Evolutionary conservation across 2,888 invertebrate species (phyloP), one percentile per base, ranked within the genome.

Genomic region (Lepeophtheirus nordmannii): DNA sequence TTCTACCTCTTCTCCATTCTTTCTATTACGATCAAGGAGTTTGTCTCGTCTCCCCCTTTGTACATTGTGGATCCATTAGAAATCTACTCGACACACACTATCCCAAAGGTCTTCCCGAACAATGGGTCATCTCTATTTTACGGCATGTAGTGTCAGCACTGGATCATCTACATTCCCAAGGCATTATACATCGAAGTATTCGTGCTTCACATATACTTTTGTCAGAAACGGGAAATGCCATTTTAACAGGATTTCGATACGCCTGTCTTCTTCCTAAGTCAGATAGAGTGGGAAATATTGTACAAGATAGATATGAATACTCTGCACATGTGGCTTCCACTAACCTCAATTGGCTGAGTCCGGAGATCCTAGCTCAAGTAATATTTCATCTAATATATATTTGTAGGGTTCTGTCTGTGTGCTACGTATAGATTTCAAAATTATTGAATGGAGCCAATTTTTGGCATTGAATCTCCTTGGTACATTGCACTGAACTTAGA

Each of bases 341-440:
- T 68, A 85, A 86, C 72, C 78, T 93, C 8, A 87, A 89, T 76
- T 94, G 92, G 90, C 80, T 91, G 14, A 91, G 92, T 72, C 93
- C 93, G 0, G 93, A 94, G 75, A 78, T 93, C 11, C 77, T 94
- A 56, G 86, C 88, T 76, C 93, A 93, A 80, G 84, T 83, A 70
- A 20, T 30, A 30, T 30, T 30, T n/a, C n/a, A n/a, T n/a, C n/a
- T n/a, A n/a, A 20, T 9, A 17, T 23, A 22, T 59, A 39, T 11
- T 62, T 17, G 20, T 22, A 10, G 64, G 53, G n/a, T 17, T 62
- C n/a, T n/a, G n/a, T n/a, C n/a, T n/a, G n/a, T n/a, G n/a, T n/a
- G n/a, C n/a, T n/a, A n/a, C n/a, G n/a, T n/a, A n/a, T n/a, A n/a
- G n/a, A n/a, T n/a, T n/a, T n/a, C n/a, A n/a, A n/a, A n/a, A n/a